A percentile compares a stretch with the other conserved stretches of the same genome.
phyloP scores from a whole-genome alignment of 2,888 invertebrate genomes.

The Cabera pusaria region DNA sequence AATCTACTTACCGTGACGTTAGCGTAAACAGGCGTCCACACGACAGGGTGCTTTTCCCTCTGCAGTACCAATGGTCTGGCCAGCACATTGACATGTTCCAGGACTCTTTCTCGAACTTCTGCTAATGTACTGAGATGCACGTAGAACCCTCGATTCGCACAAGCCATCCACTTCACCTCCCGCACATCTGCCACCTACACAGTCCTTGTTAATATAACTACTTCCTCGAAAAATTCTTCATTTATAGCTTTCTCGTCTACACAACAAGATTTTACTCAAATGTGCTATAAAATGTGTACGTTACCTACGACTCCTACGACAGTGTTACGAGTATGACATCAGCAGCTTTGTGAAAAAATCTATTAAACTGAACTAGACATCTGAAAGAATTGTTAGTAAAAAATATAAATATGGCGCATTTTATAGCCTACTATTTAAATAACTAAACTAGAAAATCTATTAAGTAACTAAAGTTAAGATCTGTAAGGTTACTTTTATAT shows the following conservation, averaged over 20 bases:
- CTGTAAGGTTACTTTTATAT: no score
- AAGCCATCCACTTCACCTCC: slow-evolving; percentile 99
- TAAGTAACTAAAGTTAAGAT: no score
- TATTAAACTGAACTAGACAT: slow-evolving; percentile 10
- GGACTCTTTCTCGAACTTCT: slow-evolving; percentile 97
- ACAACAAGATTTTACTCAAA: no score
- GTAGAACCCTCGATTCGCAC: slow-evolving; percentile 97
- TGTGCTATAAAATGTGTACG: slow-evolving; percentile 6
- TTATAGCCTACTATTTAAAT: slow-evolving; percentile 21
- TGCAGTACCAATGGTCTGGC: slow-evolving; percentile 96
- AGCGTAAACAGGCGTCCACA: slow-evolving; percentile 98
- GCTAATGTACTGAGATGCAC: slow-evolving; percentile 98
- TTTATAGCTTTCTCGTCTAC: no score
- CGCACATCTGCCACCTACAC: slow-evolving; percentile 91
- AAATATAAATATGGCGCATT: slow-evolving; percentile 11
- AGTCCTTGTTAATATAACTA: slow-evolving; percentile 36
- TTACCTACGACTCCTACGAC: slow-evolving; percentile 21
- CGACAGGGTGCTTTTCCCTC: slow-evolving; percentile 92
- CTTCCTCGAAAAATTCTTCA: no score
- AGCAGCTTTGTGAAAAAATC: slow-evolving; percentile 17
- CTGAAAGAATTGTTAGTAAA: slow-evolving; percentile 7
- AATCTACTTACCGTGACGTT: slow-evolving; percentile 93
- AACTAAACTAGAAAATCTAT: no score
- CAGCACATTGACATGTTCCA: slow-evolving; percentile 98
- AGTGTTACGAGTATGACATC: slow-evolving; percentile 17